Evolutionary conservation across 1,140 invertebrate genomes (phyloP).

Genomic region (Thrips palmi): DNA sequence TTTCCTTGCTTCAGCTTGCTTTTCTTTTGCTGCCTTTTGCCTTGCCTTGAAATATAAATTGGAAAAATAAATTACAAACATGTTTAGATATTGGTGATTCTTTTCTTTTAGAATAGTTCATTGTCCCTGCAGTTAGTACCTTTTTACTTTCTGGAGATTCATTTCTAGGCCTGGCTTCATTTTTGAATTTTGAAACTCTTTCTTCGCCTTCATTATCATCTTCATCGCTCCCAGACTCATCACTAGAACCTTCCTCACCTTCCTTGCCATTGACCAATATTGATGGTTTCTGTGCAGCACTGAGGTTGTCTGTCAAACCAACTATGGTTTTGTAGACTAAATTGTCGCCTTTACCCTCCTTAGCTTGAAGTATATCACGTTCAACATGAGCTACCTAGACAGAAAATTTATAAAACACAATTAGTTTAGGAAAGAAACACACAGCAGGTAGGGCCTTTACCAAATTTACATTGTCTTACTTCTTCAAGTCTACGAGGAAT

Average conservation of each 20-base stretch:
- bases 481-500: conserved; percentile 90
- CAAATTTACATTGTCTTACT: conserved; percentile 27
- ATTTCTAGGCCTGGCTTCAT: conserved; percentile 53
- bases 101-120: not conserved
- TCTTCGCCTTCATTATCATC: conserved; percentile 26
- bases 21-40: conserved; percentile 71
- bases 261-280: conserved; percentile 21
- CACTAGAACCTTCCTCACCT: conserved; percentile 19
- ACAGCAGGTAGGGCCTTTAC: not conserved
- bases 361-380: conserved; percentile 63
- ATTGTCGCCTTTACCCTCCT: conserved; percentile 41
- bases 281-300: conserved; percentile 37
- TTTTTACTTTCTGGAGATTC: conserved; percentile 78
- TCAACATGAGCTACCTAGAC: conserved; percentile 72
- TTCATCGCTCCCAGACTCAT: conserved; percentile 20
- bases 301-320: conserved; percentile 63
- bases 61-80: conserved; percentile 3
- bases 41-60: conserved; percentile 30
- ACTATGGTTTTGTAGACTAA: conserved; percentile 69
- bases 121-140: conserved; percentile 22
- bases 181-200: conserved; percentile 39
- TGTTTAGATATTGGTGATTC: conserved; percentile 5
- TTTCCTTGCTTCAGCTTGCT: conserved; percentile 80
- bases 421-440: not conserved
- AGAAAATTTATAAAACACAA: conserved; percentile 10